A percentile compares a stretch with the other conserved stretches of the same genome.
Conservation (phyloP, 2,113 vertebrate species). For the Galeopterus variegatus region DNA sequence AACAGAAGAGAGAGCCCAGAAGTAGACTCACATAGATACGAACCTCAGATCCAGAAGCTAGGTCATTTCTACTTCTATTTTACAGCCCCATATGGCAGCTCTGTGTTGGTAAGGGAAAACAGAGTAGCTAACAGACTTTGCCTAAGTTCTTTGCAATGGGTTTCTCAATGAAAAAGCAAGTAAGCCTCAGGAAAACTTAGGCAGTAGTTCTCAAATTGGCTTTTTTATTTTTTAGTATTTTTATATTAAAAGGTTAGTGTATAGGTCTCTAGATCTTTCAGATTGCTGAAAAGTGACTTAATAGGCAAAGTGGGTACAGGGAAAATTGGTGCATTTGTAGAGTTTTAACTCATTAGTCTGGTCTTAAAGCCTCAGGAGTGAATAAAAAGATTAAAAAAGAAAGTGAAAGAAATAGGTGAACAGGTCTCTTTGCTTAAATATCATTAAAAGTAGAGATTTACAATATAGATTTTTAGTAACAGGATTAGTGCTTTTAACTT, state of each 20-base stretch:
- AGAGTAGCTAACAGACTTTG: neutral
- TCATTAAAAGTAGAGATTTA: neutral
- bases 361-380: neutral
- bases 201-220: neutral
- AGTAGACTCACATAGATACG: neutral
- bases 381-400: neutral
- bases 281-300: constrained; percentile 6
- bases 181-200: neutral
- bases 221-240: neutral
- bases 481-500: neutral
- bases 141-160: neutral
- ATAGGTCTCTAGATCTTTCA: neutral
- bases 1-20: too few species aligned
- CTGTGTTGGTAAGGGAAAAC: neutral
- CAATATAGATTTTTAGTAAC: neutral
- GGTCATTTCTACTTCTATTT: neutral
- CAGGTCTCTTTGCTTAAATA: neutral
- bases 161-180: neutral
- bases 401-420: neutral
- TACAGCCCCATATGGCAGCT: neutral
- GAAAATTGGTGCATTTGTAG: neutral
- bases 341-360: neutral
- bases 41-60: neutral
- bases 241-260: neutral
- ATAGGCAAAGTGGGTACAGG: neutral